Evolutionary conservation across 2,888 invertebrate species (phyloP).

Genomic region (Agapetus fuscipes): DNA sequence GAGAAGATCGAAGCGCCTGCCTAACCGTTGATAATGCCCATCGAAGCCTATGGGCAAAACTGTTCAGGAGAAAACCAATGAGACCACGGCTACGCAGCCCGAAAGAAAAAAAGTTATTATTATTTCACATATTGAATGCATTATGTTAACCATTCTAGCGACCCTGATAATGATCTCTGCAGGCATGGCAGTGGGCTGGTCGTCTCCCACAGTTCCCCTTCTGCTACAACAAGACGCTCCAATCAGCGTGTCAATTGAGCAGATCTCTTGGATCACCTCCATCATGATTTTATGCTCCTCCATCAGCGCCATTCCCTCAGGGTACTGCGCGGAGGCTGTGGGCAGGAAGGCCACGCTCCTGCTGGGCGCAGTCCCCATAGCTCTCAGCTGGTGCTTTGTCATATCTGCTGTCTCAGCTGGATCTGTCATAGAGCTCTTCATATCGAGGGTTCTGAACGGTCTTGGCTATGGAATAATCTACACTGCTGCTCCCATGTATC

Average conservation of each 20-base stretch:
- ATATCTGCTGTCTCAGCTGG: slow-evolving; percentile 48
- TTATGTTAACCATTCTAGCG: slow-evolving; percentile 32
- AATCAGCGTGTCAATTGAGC: slow-evolving; percentile 40
- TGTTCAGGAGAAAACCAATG: too few species aligned
- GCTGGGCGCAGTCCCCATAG: slow-evolving; percentile 49
- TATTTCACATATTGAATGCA: too few species aligned
- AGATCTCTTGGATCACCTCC: slow-evolving; percentile 55
- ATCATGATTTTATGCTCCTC: slow-evolving; percentile 56
- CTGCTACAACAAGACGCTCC: slow-evolving; percentile 37
- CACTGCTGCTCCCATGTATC: slow-evolving; percentile 53
- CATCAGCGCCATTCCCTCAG: slow-evolving; percentile 50
- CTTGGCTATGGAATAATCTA: slow-evolving; percentile 52
- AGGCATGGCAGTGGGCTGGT: slow-evolving; percentile 50
- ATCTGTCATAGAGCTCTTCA: slow-evolving; percentile 47
- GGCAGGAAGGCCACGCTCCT: slow-evolving; percentile 61
- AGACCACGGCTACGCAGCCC: too few species aligned
- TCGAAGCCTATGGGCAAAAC: too few species aligned
- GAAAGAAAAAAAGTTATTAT: too few species aligned
- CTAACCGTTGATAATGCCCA: too few species aligned
- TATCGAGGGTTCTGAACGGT: slow-evolving; percentile 52
- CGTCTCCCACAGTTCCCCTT: slow-evolving; percentile 49
- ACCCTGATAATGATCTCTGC: slow-evolving; percentile 45
- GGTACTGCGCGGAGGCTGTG: slow-evolving; percentile 51
- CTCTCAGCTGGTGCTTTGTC: slow-evolving; percentile 54
- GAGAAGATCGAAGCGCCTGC: too few species aligned